Evolutionary conservation across 2,797 vertebrate genomes (phyloP).

Genomic region (Natrix natrix): DNA sequence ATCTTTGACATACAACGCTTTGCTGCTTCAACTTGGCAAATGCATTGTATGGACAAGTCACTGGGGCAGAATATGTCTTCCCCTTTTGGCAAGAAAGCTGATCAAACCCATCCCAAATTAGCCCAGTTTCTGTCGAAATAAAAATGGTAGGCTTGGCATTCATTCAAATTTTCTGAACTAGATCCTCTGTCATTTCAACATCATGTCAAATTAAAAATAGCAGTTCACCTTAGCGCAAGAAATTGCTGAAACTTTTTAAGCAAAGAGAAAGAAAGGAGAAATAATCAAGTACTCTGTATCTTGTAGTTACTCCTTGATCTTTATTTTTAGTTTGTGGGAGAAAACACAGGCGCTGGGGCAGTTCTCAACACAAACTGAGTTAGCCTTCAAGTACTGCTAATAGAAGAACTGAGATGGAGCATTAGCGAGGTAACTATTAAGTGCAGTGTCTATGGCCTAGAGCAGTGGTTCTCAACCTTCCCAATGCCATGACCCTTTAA

Average conservation of each 20-base stretch:
- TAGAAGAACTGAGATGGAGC: not conserved
- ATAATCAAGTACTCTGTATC: not conserved
- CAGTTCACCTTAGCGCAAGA: not conserved
- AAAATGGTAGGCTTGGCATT: not conserved
- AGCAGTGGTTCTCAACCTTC: not conserved
- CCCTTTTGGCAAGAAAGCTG: not conserved
- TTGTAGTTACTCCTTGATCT: not conserved
- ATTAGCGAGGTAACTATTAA: conserved; percentile 7
- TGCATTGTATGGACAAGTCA: not conserved
- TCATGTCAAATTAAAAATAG: not conserved
- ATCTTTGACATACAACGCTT: not conserved
- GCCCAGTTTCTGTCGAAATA: not conserved
- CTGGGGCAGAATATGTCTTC: not conserved
- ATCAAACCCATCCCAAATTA: not conserved
- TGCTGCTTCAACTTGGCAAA: not conserved
- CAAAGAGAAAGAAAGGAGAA: not conserved
- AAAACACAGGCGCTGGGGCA: not conserved
- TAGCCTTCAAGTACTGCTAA: conserved; percentile 10
- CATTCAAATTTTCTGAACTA: not conserved
- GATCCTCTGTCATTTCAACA: not conserved
- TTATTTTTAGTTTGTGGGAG: not conserved
- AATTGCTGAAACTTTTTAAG: not conserved
- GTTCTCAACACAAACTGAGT: conserved; percentile 5
- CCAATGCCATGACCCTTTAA: too few relatives aligned
- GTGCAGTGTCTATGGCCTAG: not conserved